Conservation (phyloP, 2,888 invertebrate species). For the Heteropelma amictum region DNA sequence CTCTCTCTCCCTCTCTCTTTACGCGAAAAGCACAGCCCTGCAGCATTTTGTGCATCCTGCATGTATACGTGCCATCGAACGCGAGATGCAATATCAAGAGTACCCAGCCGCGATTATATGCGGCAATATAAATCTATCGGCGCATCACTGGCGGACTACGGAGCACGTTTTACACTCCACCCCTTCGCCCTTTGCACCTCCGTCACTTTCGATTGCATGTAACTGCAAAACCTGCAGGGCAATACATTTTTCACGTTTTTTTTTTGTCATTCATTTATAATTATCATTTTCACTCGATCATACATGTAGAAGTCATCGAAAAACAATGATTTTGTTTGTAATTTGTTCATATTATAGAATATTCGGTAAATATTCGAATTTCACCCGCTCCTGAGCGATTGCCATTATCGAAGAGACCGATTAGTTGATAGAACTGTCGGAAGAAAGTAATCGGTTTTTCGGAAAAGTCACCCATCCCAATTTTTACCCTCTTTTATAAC, state of each 20-base stretch:
- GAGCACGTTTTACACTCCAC: constrained; percentile 12
- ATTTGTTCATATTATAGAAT: too few species aligned
- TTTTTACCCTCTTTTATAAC: too few species aligned
- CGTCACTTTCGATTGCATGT: constrained; percentile 24
- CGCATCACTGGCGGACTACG: constrained; percentile 33
- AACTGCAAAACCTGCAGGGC: constrained; percentile 1
- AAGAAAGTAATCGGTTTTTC: too few species aligned
- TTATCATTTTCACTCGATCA: neutral
- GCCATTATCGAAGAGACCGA: too few species aligned
- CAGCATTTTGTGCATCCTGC: constrained; percentile 5
- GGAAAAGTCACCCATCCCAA: too few species aligned
- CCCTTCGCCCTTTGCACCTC: neutral
- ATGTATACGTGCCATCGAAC: constrained; percentile 10
- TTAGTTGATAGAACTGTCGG: too few species aligned
- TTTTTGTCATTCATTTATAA: neutral
- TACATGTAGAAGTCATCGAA: neutral
- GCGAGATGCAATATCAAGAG: constrained; percentile 41
- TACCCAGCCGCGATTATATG: constrained; percentile 40
- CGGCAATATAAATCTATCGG: constrained; percentile 52
- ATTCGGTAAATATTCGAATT: too few species aligned
- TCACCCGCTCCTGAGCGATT: too few species aligned
- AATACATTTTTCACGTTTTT: constrained; percentile 12
- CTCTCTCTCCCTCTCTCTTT: neutral
- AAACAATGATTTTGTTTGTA: neutral
- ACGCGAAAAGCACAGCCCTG: constrained; percentile 6